phyloP scores from a whole-genome alignment of 2,797 vertebrate genomes.

The Oceanodroma leucorhoa region DNA sequence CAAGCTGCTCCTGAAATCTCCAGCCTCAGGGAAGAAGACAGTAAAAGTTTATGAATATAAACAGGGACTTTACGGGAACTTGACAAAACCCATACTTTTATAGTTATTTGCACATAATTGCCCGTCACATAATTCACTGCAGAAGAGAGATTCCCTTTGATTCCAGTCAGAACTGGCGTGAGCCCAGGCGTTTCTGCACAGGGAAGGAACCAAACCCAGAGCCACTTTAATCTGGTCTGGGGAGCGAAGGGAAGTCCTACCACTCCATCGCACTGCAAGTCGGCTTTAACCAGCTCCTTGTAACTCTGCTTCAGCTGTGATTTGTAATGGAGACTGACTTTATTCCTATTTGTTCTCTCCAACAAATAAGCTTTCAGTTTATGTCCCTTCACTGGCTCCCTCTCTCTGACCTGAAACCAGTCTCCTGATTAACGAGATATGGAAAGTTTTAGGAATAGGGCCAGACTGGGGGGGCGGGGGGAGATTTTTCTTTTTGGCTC shows the following conservation, averaged over 20 bases:
- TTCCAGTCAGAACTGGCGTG: background rate
- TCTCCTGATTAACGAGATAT: background rate
- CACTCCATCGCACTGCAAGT: rapidly evolving
- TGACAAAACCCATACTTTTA: conserved; percentile 41
- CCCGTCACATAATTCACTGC: conserved; percentile 19
- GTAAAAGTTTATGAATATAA: conserved; percentile 17
- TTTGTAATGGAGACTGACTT: background rate
- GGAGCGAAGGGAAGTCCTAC: background rate
- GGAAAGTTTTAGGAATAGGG: background rate
- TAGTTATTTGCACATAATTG: conserved; percentile 47
- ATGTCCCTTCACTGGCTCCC: background rate
- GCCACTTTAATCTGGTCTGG: background rate
- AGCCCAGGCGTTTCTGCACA: background rate
- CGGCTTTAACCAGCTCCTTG: background rate
- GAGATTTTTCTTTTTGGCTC: background rate
- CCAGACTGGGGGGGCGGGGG: background rate
- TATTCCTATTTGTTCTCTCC: background rate
- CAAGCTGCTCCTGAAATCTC: conserved; percentile 1
- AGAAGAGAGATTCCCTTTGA: conserved; percentile 52
- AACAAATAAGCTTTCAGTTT: background rate
- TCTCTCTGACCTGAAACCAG: background rate
- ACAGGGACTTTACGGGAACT: conserved; percentile 21
- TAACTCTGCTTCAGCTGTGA: background rate
- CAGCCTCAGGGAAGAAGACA: background rate
- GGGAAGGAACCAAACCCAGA: conserved; percentile 13